These are phyloP conservation scores for Parauchenoglanis ngamensis DNA, from an alignment of 2,797 vertebrate species.

Conservation along the genomic window DNA sequence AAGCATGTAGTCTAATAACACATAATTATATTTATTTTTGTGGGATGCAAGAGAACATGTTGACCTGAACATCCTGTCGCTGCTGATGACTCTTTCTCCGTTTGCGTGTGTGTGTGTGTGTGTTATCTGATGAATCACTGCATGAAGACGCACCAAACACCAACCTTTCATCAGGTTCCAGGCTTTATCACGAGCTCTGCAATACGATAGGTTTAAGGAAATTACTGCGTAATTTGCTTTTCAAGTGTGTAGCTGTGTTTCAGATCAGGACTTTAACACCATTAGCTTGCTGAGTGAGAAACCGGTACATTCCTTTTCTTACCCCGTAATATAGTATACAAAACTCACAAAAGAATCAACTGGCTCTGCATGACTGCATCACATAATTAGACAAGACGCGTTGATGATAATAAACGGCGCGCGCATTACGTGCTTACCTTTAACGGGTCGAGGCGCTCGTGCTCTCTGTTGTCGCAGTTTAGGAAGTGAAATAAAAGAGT, in stretches of 20 bases:
- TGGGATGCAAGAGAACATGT: background rate
- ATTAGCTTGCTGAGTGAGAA: background rate
- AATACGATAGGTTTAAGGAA: background rate
- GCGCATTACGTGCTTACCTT: background rate
- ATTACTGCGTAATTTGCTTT: background rate
- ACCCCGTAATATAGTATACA: too few relatives aligned
- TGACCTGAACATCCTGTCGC: background rate
- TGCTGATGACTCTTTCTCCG: background rate
- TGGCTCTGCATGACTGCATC: background rate
- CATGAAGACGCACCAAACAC: conserved; percentile 8
- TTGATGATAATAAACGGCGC: background rate
- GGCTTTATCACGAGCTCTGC: background rate
- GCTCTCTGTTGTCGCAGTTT: background rate
- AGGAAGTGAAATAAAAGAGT: background rate
- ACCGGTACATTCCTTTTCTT: background rate
- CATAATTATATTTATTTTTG: background rate
- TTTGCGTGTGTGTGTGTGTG: background rate
- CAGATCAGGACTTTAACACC: background rate
- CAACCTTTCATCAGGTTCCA: too few relatives aligned
- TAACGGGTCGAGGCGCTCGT: background rate
- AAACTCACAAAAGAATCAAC: background rate
- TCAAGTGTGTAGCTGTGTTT: background rate
- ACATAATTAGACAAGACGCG: background rate
- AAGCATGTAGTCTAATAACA: background rate
- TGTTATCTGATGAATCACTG: conserved; percentile 12